These are phyloP conservation scores for Trichomycterus rosablanca DNA, from an alignment of 2,113 vertebrate species.

Conservation along the genomic window DNA sequence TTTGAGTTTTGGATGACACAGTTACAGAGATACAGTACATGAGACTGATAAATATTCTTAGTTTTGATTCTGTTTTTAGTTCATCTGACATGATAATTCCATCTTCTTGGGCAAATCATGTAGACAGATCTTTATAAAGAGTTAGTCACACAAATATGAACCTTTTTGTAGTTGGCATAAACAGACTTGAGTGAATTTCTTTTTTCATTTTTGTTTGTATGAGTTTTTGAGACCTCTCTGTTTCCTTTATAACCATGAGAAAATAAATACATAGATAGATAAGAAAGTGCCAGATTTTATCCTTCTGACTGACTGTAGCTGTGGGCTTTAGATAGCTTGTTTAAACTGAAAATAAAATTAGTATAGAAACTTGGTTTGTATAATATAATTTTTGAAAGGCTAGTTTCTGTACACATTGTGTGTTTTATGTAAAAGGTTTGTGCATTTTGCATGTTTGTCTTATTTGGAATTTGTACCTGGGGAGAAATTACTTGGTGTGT, in stretches of 20 bases:
- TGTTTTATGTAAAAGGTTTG: background rate
- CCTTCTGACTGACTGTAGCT: background rate
- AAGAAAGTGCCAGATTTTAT: background rate
- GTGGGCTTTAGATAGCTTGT: conserved; percentile 1
- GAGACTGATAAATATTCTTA: conserved; percentile 9
- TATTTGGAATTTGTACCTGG: no score
- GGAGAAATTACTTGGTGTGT: no score
- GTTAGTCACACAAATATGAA: background rate
- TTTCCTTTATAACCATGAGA: background rate
- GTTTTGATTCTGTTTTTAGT: background rate
- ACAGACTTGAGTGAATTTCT: no score
- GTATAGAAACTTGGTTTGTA: no score
- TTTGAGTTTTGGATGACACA: background rate
- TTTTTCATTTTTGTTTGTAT: background rate
- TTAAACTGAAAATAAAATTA: no score
- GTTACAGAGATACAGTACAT: no score
- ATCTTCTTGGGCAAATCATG: no score
- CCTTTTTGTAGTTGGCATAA: background rate
- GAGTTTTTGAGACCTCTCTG: background rate
- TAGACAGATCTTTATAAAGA: no score
- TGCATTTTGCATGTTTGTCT: conserved; percentile 4
- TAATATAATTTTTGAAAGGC: no score
- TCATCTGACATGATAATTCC: background rate
- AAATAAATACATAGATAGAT: conserved; percentile 3
- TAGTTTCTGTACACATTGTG: no score